Conservation (phyloP, 1,140 invertebrate genomes). For the Acromyrmex heyeri region DNA sequence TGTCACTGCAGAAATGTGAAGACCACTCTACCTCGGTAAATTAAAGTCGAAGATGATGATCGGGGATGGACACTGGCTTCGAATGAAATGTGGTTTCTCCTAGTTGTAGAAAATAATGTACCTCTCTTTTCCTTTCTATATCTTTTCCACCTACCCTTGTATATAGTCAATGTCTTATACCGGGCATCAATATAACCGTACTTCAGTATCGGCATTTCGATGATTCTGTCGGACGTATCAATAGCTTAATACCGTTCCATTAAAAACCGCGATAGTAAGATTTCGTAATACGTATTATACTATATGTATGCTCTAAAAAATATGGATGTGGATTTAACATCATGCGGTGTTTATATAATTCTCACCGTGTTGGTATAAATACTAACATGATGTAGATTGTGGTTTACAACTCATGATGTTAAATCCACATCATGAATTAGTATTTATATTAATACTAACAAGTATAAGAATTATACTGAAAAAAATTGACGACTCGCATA, state of each 20-base stretch:
- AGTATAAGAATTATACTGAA: too few relatives aligned
- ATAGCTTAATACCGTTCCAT: conserved; percentile 8
- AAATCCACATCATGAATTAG: too few relatives aligned
- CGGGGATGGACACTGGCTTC: background rate
- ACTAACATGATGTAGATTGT: too few relatives aligned
- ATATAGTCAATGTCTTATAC: background rate
- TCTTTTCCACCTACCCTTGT: background rate
- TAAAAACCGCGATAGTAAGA: conserved; percentile 10
- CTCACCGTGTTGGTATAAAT: too few relatives aligned
- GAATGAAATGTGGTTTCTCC: background rate
- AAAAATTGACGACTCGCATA: too few relatives aligned
- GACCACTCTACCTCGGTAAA: conserved; percentile 17
- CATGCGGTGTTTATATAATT: too few relatives aligned
- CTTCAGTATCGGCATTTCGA: conserved; percentile 19
- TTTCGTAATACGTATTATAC: background rate
- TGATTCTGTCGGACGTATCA: background rate
- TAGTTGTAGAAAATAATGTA: conserved; percentile 16
- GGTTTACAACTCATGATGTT: too few relatives aligned
- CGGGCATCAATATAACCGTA: background rate
- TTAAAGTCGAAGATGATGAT: conserved; percentile 38
- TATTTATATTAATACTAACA: too few relatives aligned
- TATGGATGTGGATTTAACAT: too few relatives aligned
- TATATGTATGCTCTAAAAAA: too few relatives aligned
- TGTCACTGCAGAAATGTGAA: conserved; percentile 8
- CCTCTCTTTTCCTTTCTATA: background rate